These are phyloP conservation scores for Mactromeris polynyma DNA, from an alignment of 2,888 invertebrate genomes.

Conservation along the genomic window DNA sequence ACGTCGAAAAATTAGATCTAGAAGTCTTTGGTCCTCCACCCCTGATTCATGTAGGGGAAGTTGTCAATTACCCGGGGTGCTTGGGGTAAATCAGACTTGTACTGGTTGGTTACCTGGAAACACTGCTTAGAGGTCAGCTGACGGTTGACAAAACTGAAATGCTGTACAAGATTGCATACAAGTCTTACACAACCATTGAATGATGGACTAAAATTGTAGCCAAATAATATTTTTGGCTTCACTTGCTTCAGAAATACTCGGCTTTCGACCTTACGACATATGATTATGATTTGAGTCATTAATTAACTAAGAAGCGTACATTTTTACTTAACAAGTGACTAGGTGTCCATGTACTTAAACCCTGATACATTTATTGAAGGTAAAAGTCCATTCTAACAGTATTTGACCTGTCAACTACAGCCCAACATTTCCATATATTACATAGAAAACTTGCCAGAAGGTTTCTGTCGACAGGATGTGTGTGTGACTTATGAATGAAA, in stretches of 20 bases:
- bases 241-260: no score
- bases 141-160: no score
- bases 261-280: no score
- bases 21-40: no score
- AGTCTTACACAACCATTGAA: no score
- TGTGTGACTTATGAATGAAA: constrained; percentile 1
- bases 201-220: background rate
- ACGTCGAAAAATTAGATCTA: no score
- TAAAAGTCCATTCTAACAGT: background rate
- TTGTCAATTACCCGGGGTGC: no score
- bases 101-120: no score
- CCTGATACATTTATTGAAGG: background rate
- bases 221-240: background rate
- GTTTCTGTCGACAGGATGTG: background rate
- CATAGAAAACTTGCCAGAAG: background rate
- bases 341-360: background rate
- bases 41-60: no score
- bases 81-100: no score
- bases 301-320: background rate
- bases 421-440: background rate
- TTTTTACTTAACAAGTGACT: background rate
- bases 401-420: background rate
- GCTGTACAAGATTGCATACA: no score
- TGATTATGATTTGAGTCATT: background rate
- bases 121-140: no score